These are phyloP conservation scores for Benthosema pterotum DNA, from an alignment of 2,797 vertebrate genomes.

Conservation along the genomic window DNA sequence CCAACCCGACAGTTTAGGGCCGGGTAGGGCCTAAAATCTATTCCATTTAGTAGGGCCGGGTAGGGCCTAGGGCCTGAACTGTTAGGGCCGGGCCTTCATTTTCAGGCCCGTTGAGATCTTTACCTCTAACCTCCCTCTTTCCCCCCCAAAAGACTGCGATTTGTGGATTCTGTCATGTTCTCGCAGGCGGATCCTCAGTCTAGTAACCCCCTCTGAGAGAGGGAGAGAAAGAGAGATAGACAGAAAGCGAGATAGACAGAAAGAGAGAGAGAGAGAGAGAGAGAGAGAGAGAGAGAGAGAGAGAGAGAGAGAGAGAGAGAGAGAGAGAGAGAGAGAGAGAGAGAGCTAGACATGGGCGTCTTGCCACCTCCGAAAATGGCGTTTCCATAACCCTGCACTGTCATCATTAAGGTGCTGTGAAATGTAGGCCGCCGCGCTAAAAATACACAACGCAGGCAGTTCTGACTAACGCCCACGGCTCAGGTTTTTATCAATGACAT, in stretches of 20 bases:
- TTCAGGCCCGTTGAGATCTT: too few species aligned
- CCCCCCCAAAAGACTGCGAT: conserved; percentile 61
- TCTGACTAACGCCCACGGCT: conserved; percentile 37
- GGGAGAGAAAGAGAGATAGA: conserved; percentile 27
- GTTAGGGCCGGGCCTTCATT: too few species aligned
- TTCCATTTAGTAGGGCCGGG: too few species aligned
- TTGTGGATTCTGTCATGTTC: conserved; percentile 67
- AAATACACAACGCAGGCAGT: conserved; percentile 50
- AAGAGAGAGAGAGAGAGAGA: neutral
- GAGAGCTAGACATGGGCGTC: conserved; percentile 41
- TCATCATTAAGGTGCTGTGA: conserved; percentile 63
- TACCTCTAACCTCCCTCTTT: conserved; percentile 11
- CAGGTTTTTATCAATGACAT: conserved; percentile 57
- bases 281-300: neutral
- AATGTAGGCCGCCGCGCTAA: conserved; percentile 61
- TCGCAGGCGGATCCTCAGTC: conserved; percentile 62
- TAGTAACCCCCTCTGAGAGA: conserved; percentile 47
- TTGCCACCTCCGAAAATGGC: conserved; percentile 60
- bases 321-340: conserved; percentile 24
- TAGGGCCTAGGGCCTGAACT: too few species aligned
- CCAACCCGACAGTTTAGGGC: too few species aligned
- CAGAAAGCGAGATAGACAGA: conserved; percentile 27
- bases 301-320: conserved; percentile 9
- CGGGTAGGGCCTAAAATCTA: too few species aligned
- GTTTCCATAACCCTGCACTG: conserved; percentile 49